Evolutionary conservation across 1,140 invertebrate genomes (phyloP).

Genomic region (Drosophila willistoni): DNA sequence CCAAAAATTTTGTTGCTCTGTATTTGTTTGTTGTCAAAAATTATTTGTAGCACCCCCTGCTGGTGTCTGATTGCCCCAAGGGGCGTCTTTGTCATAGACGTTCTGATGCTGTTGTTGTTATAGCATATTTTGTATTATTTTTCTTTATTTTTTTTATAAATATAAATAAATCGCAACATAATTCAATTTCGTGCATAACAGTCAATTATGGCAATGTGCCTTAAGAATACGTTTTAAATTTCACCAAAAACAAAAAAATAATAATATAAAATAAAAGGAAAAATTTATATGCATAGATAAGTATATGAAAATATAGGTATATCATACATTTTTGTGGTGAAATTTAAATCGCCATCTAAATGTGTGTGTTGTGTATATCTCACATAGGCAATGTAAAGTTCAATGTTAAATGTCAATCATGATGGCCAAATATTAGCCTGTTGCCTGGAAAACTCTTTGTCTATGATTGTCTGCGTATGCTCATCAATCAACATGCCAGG

Average conservation of each 20-base stretch:
- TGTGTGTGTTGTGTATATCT: slow-evolving; percentile 7
- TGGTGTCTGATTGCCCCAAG: slow-evolving; percentile 17
- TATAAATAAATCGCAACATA: slow-evolving; percentile 21
- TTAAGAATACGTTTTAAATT: slow-evolving; percentile 23
- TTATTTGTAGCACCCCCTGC: slow-evolving; percentile 27
- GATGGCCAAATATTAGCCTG: slow-evolving; percentile 31
- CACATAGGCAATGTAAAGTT: slow-evolving; percentile 55
- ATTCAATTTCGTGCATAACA: slow-evolving; percentile 42
- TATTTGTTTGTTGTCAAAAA: slow-evolving; percentile 41
- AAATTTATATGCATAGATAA: not conserved
- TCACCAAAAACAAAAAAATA: not conserved
- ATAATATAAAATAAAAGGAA: no score
- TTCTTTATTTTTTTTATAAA: slow-evolving; percentile 12
- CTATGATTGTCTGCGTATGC: slow-evolving; percentile 47
- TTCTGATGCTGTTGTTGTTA: slow-evolving; percentile 9
- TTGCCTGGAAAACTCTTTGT: slow-evolving; percentile 12
- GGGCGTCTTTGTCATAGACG: not conserved
- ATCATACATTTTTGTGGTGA: slow-evolving; percentile 37
- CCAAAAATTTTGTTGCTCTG: slow-evolving; percentile 28
- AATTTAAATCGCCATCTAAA: slow-evolving; percentile 27
- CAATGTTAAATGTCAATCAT: slow-evolving; percentile 77
- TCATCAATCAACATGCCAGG: slow-evolving; percentile 67
- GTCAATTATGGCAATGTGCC: slow-evolving; percentile 45
- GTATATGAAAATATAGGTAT: not conserved
- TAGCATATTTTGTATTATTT: slow-evolving; percentile 19